Evolutionary conservation across 2,888 invertebrate species (phyloP), one percentile per base, ranked within the genome.

Genomic region (Ctenicera cuprea): DNA sequence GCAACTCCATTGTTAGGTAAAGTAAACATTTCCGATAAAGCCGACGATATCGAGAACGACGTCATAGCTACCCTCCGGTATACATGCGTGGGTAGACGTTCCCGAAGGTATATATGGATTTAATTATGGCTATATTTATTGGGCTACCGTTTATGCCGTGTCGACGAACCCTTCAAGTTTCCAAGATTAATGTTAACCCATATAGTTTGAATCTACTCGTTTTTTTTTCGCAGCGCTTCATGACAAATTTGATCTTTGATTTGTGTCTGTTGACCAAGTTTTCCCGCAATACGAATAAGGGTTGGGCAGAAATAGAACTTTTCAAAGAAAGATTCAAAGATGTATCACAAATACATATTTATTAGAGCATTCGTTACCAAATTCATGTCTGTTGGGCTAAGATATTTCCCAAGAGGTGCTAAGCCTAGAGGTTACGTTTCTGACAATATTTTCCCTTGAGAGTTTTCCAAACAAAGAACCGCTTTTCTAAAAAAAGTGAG

Each of bases 121-220:
- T 59, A 59, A 59, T 59, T 59, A 59, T 59, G 12, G 59, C 9
- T 22, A 38, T n/a, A 59, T 20, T 59, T 59, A 38, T 59, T 33
- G 37, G 57, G 18, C 30, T 59, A 18, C 37, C 14, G 18, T 1
- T 33, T 33, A 59, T 41, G 2, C 22, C n/a, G 22, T 38, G 59
- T 59, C 38, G 59, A 38, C 38, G 59, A 59, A 59, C 59, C 41
- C 59, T 54, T 54, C 12, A 16, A 20, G 2, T 59, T 59, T 59
- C n/a, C n/a, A 14, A 41, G 12, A 59, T 38, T 38, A 38, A 18
- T 59, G 1, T 18, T 14, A 48, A 48, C 48, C 16, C 48, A 16
- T 16, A n/a, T 5, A 38, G 38, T 43, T 43, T 43, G 11, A 41
- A 41, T 41, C 11, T n/a, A 1, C 41, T 11, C 43, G 3, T 45